These are phyloP conservation scores for Patella vulgata DNA, from an alignment of 1,140 invertebrate genomes.

Conservation along the genomic window DNA sequence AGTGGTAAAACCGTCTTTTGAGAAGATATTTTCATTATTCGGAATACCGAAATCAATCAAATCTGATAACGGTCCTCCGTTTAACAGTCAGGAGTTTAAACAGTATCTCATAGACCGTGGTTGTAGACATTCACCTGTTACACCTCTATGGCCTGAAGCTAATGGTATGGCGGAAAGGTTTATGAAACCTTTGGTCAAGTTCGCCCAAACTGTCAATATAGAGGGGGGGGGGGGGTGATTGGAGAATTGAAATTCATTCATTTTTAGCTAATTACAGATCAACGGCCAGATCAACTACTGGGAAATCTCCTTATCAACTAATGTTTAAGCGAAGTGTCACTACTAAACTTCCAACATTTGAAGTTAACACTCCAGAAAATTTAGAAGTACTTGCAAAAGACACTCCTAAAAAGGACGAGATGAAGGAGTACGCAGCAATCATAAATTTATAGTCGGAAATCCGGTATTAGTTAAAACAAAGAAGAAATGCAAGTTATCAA, in stretches of 20 bases:
- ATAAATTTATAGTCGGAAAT: constrained; percentile 12
- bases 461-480: constrained; percentile 26
- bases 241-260: constrained; percentile 17
- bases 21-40: constrained; percentile 28
- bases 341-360: constrained; percentile 1
- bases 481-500: constrained; percentile 24
- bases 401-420: neutral
- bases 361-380: neutral
- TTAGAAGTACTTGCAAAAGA: neutral
- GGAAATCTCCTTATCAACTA: constrained; percentile 24
- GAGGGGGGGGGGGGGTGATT: constrained; percentile 17
- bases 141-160: constrained; percentile 30
- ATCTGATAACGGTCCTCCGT: constrained; percentile 37
- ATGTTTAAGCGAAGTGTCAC: constrained; percentile 22
- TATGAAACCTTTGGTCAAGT: constrained; percentile 31
- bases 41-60: constrained; percentile 23
- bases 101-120: constrained; percentile 20
- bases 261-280: constrained; percentile 34
- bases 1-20: constrained; percentile 24
- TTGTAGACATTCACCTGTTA: constrained; percentile 33
- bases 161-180: constrained; percentile 32
- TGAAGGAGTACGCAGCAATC: constrained; percentile 1
- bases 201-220: constrained; percentile 6
- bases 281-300: constrained; percentile 24
- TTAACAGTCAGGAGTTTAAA: constrained; percentile 18